A percentile compares a stretch with the other conserved stretches of the same genome.
Evolutionary conservation across 2,113 vertebrate genomes (phyloP).

Genomic region (Odocoileus virginianus): DNA sequence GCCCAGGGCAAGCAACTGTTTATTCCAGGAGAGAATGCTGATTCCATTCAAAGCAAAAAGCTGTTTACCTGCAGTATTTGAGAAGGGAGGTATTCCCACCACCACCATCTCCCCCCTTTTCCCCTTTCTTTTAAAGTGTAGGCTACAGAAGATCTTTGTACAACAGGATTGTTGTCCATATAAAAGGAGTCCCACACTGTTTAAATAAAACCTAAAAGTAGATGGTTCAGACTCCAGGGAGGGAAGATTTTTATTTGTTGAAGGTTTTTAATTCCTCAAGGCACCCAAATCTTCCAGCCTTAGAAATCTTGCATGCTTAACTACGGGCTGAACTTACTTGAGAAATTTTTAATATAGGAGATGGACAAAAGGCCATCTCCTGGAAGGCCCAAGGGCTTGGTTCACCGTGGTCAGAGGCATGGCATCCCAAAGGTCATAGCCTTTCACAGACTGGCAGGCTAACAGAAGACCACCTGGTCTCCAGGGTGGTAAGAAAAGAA

Average conservation of each 20-base stretch:
- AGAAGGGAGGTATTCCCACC: not conserved
- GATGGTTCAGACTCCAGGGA: conserved; percentile 40
- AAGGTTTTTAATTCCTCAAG: conserved; percentile 61
- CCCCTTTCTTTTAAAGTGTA: not conserved
- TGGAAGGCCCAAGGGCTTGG: conserved; percentile 12
- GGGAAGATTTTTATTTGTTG: conserved; percentile 59
- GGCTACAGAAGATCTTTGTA: conserved; percentile 42
- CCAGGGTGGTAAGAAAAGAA: not conserved
- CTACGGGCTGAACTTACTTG: conserved; percentile 23
- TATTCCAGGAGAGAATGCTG: conserved; percentile 66
- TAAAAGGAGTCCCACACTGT: conserved; percentile 34
- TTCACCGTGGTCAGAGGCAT: not conserved
- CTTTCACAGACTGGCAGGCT: not conserved
- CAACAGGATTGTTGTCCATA: conserved; percentile 36
- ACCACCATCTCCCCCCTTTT: not conserved
- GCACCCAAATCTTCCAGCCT: conserved; percentile 41
- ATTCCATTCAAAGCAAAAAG: conserved; percentile 57
- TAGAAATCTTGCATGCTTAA: conserved; percentile 17
- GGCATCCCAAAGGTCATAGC: not conserved
- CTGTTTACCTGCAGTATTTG: conserved; percentile 57
- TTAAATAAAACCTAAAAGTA: conserved; percentile 59
- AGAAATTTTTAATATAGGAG: conserved; percentile 50
- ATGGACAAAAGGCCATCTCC: not conserved
- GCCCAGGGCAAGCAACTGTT: conserved; percentile 66
- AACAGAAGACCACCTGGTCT: not conserved